Evolutionary conservation across 1,140 invertebrate species (phyloP), one percentile per base, ranked within the genome.

Genomic region (Popillia japonica): DNA sequence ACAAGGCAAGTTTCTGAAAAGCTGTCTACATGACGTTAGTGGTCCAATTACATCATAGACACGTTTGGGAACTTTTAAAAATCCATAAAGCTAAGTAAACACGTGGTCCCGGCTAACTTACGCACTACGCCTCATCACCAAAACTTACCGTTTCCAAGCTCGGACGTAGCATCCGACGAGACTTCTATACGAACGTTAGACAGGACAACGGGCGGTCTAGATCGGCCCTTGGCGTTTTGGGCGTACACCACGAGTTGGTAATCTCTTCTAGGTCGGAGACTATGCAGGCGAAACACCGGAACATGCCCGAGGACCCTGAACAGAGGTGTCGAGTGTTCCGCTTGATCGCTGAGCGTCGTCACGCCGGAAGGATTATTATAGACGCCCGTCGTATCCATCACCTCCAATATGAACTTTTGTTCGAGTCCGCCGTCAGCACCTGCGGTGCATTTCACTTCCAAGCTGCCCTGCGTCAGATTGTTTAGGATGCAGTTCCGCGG

Each of bases 351-450:
- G 87, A 89, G 92, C 84, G 88, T 92, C 82, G 86, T 90, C 83
- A 87, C 88, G 42, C 88, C 85, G 75, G 87, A 86, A 77, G 86
- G 80, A 42, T 83, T 86, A 34, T 1, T 34, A 22, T 84, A 82
- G 59, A 88, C 89, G 77, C 86, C 88, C n/a, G 89, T 84, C 78
- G 91, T 88, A 84, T 94, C 93, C 79, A 92, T 90, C 55, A 95
- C 93, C 87, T 96, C 94, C 72, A 96, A 88, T 64, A 95, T 88
- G 86, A 97, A 97, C 83, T 92, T 92, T 86, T 96, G 95, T 17
- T 92, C 90, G 20, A 96, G 89, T 6, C 95, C 95, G 10, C 95
- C 95, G 82, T 95, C 94, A 81, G 92, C 91, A 20, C 95, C 94
- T 0, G 94, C 91, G 72, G 91, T 87, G 86, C 95, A 96, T 76